Evolutionary conservation across 2,797 vertebrate species (phyloP).

Genomic region (Pseudochirops cupreus): DNA sequence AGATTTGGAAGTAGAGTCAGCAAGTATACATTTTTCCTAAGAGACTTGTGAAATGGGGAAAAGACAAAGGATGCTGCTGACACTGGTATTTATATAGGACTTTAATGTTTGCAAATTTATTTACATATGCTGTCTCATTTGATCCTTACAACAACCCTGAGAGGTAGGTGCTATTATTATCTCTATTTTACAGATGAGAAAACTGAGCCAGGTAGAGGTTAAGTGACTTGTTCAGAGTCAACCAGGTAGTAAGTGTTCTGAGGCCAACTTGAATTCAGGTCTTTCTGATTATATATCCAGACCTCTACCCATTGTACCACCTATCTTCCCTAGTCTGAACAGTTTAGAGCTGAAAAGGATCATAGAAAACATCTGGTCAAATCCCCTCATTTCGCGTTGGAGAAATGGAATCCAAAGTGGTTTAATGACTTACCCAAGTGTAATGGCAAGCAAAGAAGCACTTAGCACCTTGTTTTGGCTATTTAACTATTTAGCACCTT

Average conservation of each 20-base stretch:
- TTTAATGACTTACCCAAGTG: background rate
- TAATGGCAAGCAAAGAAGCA: too few relatives aligned
- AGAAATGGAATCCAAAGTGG: background rate
- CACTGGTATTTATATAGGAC: background rate
- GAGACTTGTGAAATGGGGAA: background rate
- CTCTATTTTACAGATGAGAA: background rate
- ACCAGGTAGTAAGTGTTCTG: background rate
- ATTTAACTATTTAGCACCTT: too few relatives aligned
- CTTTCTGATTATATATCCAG: background rate
- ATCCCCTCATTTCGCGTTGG: background rate
- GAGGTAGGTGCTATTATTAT: background rate
- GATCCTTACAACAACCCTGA: background rate
- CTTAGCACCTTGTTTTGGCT: too few relatives aligned
- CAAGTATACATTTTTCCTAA: background rate
- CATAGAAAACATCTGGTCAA: background rate
- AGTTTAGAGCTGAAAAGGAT: background rate
- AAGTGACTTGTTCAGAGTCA: background rate
- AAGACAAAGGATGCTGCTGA: background rate
- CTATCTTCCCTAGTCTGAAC: background rate
- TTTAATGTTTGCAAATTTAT: background rate
- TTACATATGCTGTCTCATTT: background rate
- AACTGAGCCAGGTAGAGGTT: background rate
- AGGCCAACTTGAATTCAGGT: background rate
- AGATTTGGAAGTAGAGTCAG: background rate
- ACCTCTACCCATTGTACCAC: background rate